A percentile compares a stretch with the other conserved stretches of the same genome.
These are phyloP conservation scores for Anhinga anhinga DNA, from an alignment of 2,113 vertebrate genomes.

Conservation along the genomic window DNA sequence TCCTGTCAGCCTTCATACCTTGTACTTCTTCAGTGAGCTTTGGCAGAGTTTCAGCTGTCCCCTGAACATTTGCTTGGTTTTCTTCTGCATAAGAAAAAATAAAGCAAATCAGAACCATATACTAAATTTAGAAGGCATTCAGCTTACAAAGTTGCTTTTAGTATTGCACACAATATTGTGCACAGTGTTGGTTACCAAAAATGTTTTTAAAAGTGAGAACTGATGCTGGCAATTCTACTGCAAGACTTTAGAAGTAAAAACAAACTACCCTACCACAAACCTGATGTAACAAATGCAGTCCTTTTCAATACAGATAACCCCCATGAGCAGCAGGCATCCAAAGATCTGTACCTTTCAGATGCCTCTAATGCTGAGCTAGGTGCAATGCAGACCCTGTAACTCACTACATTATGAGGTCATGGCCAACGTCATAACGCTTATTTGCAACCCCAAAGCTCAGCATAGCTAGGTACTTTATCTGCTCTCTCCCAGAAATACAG, in stretches of 20 bases:
- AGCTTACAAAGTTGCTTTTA: neutral
- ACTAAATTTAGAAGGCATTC: neutral
- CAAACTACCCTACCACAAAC: neutral
- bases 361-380: neutral
- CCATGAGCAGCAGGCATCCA: neutral
- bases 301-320: neutral
- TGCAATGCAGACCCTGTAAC: neutral
- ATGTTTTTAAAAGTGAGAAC: neutral
- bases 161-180: neutral
- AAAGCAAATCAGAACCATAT: slow-evolving; percentile 29
- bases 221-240: neutral
- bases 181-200: neutral
- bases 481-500: neutral
- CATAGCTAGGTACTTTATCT: neutral
- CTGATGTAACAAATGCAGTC: neutral
- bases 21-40: slow-evolving; percentile 59
- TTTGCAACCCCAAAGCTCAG: neutral
- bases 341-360: neutral
- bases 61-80: slow-evolving; percentile 62
- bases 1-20: slow-evolving; percentile 72
- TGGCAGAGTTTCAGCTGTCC: slow-evolving; percentile 58
- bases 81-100: slow-evolving; percentile 53
- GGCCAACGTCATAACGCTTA: neutral
- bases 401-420: neutral
- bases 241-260: neutral